Evolutionary conservation across 2,888 invertebrate genomes (phyloP), one percentile per base, ranked within the genome.

Genomic region (Xestia rhomboidea): DNA sequence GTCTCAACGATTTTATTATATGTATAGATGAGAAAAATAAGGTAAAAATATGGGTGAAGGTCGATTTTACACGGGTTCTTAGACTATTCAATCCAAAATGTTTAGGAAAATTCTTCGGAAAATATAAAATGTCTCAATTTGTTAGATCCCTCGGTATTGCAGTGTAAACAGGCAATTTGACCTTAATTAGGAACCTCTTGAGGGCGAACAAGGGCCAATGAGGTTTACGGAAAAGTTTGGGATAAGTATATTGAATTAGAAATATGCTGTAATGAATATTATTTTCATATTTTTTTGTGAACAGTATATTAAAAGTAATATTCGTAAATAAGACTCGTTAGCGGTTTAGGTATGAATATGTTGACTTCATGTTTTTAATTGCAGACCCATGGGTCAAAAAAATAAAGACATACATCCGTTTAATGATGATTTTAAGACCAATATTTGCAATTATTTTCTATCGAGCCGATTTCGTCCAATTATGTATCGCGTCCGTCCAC

Each of bases 101-200:
- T 41, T 68, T n/a, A 49, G 57, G 64, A 69, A 68, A 76, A 38
- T 66, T 46, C 64, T 44, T 34, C 1, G 11, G 34, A 68, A 75
- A 84, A 82, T 41, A 81, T 54, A 46, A 74, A 80, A 64, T 64
- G 30, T 84, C 64, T 68, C 75, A 80, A 80, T 84, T 76, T 71
- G 41, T 27, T 21, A 60, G 60, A 66, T 44, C 60, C 76, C 54
- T 66, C 54, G 63, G 41, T 51, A 68, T 51, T 46, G 63, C 75
- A 68, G 27, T 27, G 38, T 84, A 76, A 73, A 83, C 67, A 84
- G 27, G 30, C 57, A 76, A 84, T 83, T 75, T 63, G 54, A 57
- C 70, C 82, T 62, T 76, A 71, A 71, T 81, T 76, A 60, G 54
- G 54, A 57, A 66, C 64, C 68, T 64, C 79, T 73, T 63, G 79